Conservation (phyloP, 30 jellyfish, hydroid and myxozoan genomes). For the Turritopsis dohrnii region DNA sequence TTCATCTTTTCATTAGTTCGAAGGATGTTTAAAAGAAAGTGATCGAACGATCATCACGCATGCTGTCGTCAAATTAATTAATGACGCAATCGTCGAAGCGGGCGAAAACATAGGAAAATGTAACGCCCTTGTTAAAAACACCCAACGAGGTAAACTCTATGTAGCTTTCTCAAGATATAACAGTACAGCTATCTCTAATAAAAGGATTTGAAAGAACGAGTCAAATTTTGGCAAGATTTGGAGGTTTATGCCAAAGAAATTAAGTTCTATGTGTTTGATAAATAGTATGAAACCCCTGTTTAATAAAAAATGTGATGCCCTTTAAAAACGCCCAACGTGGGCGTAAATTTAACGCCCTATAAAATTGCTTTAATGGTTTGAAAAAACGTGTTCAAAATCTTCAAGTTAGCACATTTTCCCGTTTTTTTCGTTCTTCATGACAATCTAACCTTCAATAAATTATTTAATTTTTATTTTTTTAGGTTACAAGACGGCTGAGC, state of each 20-base stretch:
- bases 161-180: not conserved
- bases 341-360: too few relatives aligned
- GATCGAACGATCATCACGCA: not conserved
- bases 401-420: not conserved
- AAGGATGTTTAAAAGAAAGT: constrained; percentile 5
- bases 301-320: too few relatives aligned
- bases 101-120: not conserved
- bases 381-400: too few relatives aligned
- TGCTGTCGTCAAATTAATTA: not conserved
- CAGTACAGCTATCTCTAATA: not conserved
- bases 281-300: too few relatives aligned
- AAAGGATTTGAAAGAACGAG: too few relatives aligned
- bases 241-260: too few relatives aligned
- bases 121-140: constrained; percentile 9
- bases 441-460: too few relatives aligned
- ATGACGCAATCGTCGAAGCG: not conserved
- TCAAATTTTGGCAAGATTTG: too few relatives aligned
- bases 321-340: too few relatives aligned
- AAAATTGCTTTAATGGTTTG: too few relatives aligned
- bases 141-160: not conserved
- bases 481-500: constrained; percentile 17
- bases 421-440: not conserved
- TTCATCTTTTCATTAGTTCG: not conserved
- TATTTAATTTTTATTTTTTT: too few relatives aligned
- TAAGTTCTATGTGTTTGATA: too few relatives aligned